A percentile compares a stretch with the other conserved stretches of the same genome.
Evolutionary conservation across 1,140 invertebrate genomes (phyloP).

Genomic region (Heliconius hermathena): DNA sequence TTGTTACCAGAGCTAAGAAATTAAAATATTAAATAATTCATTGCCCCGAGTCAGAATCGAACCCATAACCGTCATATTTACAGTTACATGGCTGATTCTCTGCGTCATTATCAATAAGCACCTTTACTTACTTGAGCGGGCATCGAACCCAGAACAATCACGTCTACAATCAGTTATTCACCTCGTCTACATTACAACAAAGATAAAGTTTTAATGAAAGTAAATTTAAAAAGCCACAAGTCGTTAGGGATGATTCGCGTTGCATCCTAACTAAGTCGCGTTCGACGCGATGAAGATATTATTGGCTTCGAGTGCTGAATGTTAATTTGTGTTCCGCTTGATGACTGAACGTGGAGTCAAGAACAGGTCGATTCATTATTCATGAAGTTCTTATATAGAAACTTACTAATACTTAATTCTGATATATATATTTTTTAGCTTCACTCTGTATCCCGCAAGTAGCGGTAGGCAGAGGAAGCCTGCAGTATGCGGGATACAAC

Average conservation of each 20-base stretch:
- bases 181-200: neutral
- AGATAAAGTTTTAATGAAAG: conserved; percentile 20
- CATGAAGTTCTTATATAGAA: conserved; percentile 8
- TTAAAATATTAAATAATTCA: neutral
- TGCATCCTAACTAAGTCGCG: conserved; percentile 16
- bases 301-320: conserved; percentile 20
- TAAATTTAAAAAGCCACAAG: conserved; percentile 23
- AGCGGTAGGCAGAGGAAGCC: no score
- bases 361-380: conserved; percentile 7
- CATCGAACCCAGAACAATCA: neutral
- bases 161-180: neutral
- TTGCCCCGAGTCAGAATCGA: neutral
- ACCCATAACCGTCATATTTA: neutral
- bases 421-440: no score
- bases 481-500: no score
- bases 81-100: no score
- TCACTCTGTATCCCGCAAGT: no score
- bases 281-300: conserved; percentile 20
- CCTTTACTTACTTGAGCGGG: no score
- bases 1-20: neutral
- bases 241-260: conserved; percentile 13
- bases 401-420: no score
- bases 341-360: neutral
- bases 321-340: conserved; percentile 21
- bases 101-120: no score